A percentile compares a stretch with the other conserved stretches of the same genome.
phyloP scores from a whole-genome alignment of 1,140 invertebrate species.

The Pseudomyrmex cubaensis region DNA sequence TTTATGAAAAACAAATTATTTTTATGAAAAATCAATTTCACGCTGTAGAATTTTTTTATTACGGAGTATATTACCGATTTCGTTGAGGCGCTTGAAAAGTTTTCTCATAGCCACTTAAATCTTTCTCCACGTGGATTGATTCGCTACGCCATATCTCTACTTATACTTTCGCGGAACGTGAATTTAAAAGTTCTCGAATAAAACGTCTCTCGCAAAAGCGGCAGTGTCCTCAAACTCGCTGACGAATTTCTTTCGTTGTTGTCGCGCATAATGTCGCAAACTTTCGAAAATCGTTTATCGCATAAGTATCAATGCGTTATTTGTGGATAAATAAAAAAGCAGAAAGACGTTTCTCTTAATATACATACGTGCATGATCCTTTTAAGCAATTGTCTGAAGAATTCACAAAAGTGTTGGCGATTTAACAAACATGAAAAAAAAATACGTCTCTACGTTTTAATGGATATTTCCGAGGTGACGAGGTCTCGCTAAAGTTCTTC shows the following conservation, averaged over 20 bases:
- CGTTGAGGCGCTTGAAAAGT: constrained; percentile 38
- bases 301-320: background rate
- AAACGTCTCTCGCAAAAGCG: constrained; percentile 24
- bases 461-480: constrained; percentile 10
- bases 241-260: constrained; percentile 19
- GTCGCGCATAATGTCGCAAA: constrained; percentile 7
- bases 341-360: background rate
- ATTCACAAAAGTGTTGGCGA: background rate
- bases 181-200: constrained; percentile 56
- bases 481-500: constrained; percentile 15
- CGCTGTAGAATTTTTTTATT: constrained; percentile 32
- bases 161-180: constrained; percentile 27
- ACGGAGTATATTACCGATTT: constrained; percentile 40
- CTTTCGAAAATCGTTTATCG: background rate
- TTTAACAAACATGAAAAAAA: background rate
- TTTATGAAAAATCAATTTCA: constrained; percentile 42
- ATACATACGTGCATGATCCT: background rate
- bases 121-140: constrained; percentile 34
- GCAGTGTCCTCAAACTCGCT: constrained; percentile 32
- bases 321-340: background rate
- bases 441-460: background rate
- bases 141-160: constrained; percentile 5
- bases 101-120: constrained; percentile 51
- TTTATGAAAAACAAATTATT: constrained; percentile 43
- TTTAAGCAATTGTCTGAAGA: background rate